These are phyloP conservation scores for Anas acuta DNA, from an alignment of 2,797 vertebrate genomes.

Conservation along the genomic window DNA sequence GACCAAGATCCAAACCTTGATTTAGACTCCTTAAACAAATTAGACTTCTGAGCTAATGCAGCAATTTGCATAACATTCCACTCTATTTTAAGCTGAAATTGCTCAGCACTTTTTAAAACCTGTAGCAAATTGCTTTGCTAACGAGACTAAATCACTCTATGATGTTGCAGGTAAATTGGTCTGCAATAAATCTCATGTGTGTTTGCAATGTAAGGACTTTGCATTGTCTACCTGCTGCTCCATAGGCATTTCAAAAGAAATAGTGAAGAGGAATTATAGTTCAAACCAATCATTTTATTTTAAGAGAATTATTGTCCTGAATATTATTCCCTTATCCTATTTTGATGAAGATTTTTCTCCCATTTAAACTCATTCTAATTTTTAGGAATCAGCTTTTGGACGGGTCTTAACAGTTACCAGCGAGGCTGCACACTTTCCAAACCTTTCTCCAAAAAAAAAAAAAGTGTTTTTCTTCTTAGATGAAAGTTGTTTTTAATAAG, in stretches of 20 bases:
- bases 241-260: neutral
- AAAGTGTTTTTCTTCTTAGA: neutral
- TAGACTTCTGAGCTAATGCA: conserved; percentile 42
- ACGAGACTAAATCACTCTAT: conserved; percentile 59
- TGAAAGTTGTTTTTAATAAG: neutral
- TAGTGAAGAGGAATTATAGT: neutral
- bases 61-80: conserved; percentile 58
- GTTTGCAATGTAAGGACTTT: neutral
- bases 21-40: conserved; percentile 56
- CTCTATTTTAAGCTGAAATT: conserved; percentile 68
- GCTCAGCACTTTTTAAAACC: conserved; percentile 61
- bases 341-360: neutral
- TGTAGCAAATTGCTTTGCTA: conserved; percentile 57
- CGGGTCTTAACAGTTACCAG: neutral
- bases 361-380: neutral
- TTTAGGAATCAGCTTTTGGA: neutral
- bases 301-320: neutral
- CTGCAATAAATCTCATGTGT: neutral
- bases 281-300: neutral
- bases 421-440: neutral
- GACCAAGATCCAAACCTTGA: neutral
- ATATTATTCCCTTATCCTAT: neutral
- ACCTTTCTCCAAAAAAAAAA: neutral
- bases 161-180: conserved; percentile 55
- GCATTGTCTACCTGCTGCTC: neutral